Base-by-base conservation (phyloP, 64 coral and sea anemone genomes). In the Porites australiensis region DNA sequence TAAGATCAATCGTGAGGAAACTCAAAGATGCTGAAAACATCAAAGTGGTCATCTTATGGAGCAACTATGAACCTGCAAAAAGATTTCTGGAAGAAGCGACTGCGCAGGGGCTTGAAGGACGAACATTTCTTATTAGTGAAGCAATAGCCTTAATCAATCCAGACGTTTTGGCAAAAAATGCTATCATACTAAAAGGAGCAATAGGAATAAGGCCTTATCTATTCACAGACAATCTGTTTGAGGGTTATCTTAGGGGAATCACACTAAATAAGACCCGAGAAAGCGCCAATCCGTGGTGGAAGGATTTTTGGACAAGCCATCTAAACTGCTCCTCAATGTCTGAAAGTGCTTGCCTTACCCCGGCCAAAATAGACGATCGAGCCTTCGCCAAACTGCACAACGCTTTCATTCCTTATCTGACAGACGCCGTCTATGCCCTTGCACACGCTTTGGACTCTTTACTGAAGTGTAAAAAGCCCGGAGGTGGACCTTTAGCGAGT, bases 11-110 rank as follows among this genome's bases (percentile, higher is more conserved):
- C 51, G 92, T 96, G 15, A 54, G 73, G n/a, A 92, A 82, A 61
- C 58, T 96, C 20, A 93, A 90, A 46, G 77, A 8, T 72, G 90
- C 92, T 15, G 50, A 13, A 4, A 90, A 88, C 20, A 64, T 84
- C 3, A 89, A 90, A 89, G 95, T 93, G 22, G 67, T 96, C 27
- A 86, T 96, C 6, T 79, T 96, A 5, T 96, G 95, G 95, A 87
- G 77, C 4, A 90, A 81, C 21, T 85, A 87, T 1, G 89, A 79
- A 2, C 77, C 90, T 2, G 89, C 86, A 3, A 54, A 93, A 12
- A 74, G 65, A 16, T 92, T 96, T 19, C 55, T 96, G 14, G n/a
- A 93, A 11, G 95, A 93, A 60, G 86, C 80, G 1, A 58, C 67
- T 1, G 16, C 16, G 3, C 91, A 89, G 52, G 50, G 49, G 14